Evolutionary conservation across 2,888 invertebrate species (phyloP), one percentile per base, ranked within the genome.

Genomic region (Polydrusus tereticollis): DNA sequence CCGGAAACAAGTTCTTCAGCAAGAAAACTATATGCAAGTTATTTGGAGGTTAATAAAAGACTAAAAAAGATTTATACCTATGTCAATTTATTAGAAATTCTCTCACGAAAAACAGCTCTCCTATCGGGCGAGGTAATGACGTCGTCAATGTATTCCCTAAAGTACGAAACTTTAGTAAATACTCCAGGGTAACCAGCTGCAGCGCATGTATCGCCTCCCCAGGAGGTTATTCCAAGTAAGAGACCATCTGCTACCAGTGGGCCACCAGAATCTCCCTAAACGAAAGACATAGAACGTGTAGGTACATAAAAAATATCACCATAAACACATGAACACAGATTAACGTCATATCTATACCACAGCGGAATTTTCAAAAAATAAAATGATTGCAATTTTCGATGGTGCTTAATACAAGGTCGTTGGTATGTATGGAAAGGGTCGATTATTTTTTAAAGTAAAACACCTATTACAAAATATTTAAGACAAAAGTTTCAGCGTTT

Each of bases 111-210:
- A 2, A 21, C n/a, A 43, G 45, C 26, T 29, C 29, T 67, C n/a
- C 21, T 33, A n/a, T 41, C 21, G 7, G 47, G 23, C 16, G 65
- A 52, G 36, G n/a, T 62, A 0, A 75, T 29, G 36, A 75, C 41
- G 8, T 62, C 45, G 18, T 78, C 73, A 73, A 76, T 77, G 59
- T 74, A 77, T 47, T 59, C 60, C 55, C 70, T 68, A 18, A 77
- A 73, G 29, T 26, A 60, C 14, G 76, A 50, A 3, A 77, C 67
- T 66, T 73, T 72, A 18, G 78, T 77, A 55, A 78, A 79, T 38
- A 78, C 77, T 33, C 78, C 78, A 47, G 79, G 79, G 67, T 67
- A 69, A 38, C 72, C 75, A 36, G 74, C 73, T 64, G 73, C 74
- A 45, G 78, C 78, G 41, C 79, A 78, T 23, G 72, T 73, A 8